These are phyloP conservation scores for Gonocerus acuteangulatus DNA, from an alignment of 2,888 invertebrate genomes.

Conservation along the genomic window DNA sequence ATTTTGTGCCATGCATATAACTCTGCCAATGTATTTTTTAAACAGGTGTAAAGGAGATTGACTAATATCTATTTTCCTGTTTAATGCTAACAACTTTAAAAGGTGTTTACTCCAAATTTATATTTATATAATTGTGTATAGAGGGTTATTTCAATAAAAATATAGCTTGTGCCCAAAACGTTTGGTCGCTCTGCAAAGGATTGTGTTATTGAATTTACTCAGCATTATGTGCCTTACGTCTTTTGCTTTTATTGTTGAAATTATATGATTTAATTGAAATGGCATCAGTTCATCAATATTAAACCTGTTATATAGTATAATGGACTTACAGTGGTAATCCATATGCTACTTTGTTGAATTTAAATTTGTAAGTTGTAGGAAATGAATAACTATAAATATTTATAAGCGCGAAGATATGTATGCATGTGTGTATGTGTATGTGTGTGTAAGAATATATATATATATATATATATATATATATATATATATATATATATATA, in stretches of 20 bases:
- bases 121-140: conserved; percentile 7
- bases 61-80: background rate
- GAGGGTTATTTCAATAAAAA: conserved; percentile 26
- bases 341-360: conserved; percentile 23
- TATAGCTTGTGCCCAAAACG: conserved; percentile 33
- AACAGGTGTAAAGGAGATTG: background rate
- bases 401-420: background rate
- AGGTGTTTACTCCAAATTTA: conserved; percentile 8
- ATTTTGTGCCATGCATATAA: conserved; percentile 29
- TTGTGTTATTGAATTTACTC: conserved; percentile 40
- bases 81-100: background rate
- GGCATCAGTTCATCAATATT: conserved; percentile 31
- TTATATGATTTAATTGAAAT: conserved; percentile 32
- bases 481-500: conserved; percentile 3
- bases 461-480: conserved; percentile 5
- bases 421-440: background rate
- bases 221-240: conserved; percentile 42
- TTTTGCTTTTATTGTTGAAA: conserved; percentile 38
- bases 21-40: conserved; percentile 19
- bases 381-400: background rate
- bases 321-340: conserved; percentile 11
- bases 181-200: conserved; percentile 35
- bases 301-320: conserved; percentile 26
- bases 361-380: conserved; percentile 17
- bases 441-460: too few species aligned